phyloP scores from a whole-genome alignment of 2,797 vertebrate genomes.

The Orientallactaga sibirica region DNA sequence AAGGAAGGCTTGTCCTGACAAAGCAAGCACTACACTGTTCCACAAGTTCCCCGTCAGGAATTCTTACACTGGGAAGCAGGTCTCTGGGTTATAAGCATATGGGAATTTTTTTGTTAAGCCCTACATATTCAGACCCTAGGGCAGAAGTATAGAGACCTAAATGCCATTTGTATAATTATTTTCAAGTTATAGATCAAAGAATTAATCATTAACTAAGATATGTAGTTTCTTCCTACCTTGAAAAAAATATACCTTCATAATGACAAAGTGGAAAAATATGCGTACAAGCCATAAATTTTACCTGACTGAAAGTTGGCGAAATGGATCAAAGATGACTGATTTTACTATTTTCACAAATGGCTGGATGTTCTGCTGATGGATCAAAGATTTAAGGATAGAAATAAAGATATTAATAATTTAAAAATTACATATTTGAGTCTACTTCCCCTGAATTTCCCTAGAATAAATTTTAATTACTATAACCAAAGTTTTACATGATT shows the following conservation, averaged over 20 bases:
- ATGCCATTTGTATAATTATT: slow-evolving; percentile 47
- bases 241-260: slow-evolving; percentile 48
- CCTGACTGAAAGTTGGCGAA: slow-evolving; percentile 39
- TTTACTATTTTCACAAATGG: slow-evolving; percentile 48
- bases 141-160: background rate
- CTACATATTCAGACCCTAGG: background rate
- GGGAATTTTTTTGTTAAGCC: background rate
- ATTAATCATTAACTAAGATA: slow-evolving; percentile 47
- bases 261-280: slow-evolving; percentile 53
- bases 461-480: slow-evolving; percentile 59
- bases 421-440: slow-evolving; percentile 27
- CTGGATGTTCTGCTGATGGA: slow-evolving; percentile 31
- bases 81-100: background rate
- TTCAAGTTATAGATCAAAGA: slow-evolving; percentile 62
- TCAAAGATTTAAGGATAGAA: slow-evolving; percentile 63
- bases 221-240: slow-evolving; percentile 24
- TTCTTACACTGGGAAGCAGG: background rate
- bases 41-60: background rate
- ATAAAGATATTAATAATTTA: slow-evolving; percentile 22
- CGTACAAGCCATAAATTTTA: slow-evolving; percentile 35
- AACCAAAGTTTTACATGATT: slow-evolving; percentile 53
- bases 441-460: slow-evolving; percentile 39
- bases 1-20: background rate
- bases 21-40: background rate
- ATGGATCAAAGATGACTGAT: slow-evolving; percentile 28